Evolutionary conservation across 2,888 invertebrate species (phyloP).

Genomic region (Malachius bipustulatus): DNA sequence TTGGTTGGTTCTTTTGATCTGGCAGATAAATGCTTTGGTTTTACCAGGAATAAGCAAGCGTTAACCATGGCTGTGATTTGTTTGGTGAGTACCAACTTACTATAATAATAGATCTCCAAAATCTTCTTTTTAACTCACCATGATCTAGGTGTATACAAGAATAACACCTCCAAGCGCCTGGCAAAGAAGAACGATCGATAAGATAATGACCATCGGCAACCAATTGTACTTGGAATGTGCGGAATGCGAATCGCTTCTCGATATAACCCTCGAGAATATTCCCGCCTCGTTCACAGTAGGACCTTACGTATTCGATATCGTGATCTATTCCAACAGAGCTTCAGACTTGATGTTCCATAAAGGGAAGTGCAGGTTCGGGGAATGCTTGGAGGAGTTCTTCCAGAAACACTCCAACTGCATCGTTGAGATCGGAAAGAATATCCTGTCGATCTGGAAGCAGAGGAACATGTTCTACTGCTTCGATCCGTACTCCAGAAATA

Average conservation of each 20-base stretch:
- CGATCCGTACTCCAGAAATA: conserved; percentile 52
- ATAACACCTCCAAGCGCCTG: conserved; percentile 52
- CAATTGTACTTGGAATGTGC: conserved; percentile 44
- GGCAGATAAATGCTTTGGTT: conserved; percentile 46
- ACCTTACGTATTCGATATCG: conserved; percentile 46
- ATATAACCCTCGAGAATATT: conserved; percentile 42
- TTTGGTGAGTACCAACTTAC: conserved; percentile 35
- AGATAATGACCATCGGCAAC: conserved; percentile 46
- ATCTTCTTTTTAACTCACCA: too few species aligned
- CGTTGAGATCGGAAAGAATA: conserved; percentile 47
- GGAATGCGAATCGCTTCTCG: conserved; percentile 39
- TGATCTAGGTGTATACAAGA: conserved; percentile 45
- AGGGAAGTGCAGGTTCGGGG: conserved; percentile 40
- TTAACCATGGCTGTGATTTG: conserved; percentile 47
- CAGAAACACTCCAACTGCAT: conserved; percentile 38
- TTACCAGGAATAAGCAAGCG: conserved; percentile 47
- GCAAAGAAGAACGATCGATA: conserved; percentile 46
- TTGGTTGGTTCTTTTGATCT: conserved; percentile 47
- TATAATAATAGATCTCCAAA: background rate
- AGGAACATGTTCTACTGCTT: conserved; percentile 51
- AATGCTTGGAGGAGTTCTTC: conserved; percentile 43
- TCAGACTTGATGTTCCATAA: conserved; percentile 39
- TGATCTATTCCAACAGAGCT: conserved; percentile 43
- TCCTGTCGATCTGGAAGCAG: conserved; percentile 52
- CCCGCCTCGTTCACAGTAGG: conserved; percentile 46